Base-by-base conservation (phyloP, 2,113 vertebrate genomes). In the Etheostoma cragini region DNA sequence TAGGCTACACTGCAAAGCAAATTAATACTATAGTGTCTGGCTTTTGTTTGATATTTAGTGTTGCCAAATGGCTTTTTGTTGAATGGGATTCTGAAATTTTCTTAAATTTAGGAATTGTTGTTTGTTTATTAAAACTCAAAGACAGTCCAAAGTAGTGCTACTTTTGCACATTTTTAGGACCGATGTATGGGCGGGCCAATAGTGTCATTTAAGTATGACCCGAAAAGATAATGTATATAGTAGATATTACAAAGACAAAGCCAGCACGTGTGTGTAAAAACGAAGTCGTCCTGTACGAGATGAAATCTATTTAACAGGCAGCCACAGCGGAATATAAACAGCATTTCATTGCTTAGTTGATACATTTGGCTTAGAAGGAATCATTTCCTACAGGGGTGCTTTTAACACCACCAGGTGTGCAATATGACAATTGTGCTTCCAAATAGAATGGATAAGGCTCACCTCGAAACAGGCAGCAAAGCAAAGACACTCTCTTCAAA, bases 391-490 rank as follows among this genome's bases (percentile, higher is more conserved):
- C 60, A 75, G 65, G 60, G 57, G 33, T 17, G 72, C 78, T 76
- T 89, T 79, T 73, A 75, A 78, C 68, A 61, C 57, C 62, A 58
- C 24, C 81, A 76, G 74, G 78, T 84, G 80, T 76, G 63, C 13
- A 4, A 78, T 63, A 53, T 71, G 84, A 81, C 70, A 77, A 79
- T 76, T 61, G 74, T 74, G 61, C 35, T 72, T 80, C 58, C 57
- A 73, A 82, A 86, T 13, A 71, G 66, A 35, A 78, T 71, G 58
- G 64, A 82, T 78, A 66, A 52, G 64, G 67, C 42, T 72, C 42
- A 30, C 73, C 79, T 75, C 17, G 61, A 74, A 83, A 82, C 56
- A 83, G 61, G 70, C 77, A 65, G 67, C 1, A 1, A 19, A 65
- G 19, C 69, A 21, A 64, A 76, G 66, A 22, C 53, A 54, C 57